Evolutionary conservation across 2,113 vertebrate species (phyloP), one percentile per base, ranked within the genome.

Genomic region (Phalacrocorax carbo): DNA sequence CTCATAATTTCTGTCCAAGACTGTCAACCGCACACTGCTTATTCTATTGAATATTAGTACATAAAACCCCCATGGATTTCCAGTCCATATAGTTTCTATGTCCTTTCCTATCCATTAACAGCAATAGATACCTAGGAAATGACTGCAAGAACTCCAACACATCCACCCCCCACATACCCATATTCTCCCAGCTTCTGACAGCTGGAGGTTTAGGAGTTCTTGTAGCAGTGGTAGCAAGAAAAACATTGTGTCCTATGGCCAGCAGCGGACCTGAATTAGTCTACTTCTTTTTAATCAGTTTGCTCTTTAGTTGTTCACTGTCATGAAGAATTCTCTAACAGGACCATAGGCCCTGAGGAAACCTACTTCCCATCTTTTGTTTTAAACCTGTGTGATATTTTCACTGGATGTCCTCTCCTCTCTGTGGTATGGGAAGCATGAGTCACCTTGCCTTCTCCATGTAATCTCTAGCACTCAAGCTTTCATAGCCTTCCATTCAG

Each of bases 1-100:
- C 46, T 86, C 69, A 65, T 92, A 78, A 90, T 82, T 97, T 89
- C 72, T 78, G 84, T 72, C 48, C 73, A 92, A 75, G 64, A 79
- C 88, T 91, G 57, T 84, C 90, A 91, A 9, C 36, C 65, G 69
- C 40, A 13, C 40, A 44, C 64, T 84, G 66, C 46, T 94, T 84
- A 90, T 93, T 90, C 80, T 90, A 60, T 88, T 93, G 64, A 86
- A 86, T 55, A 83, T 64, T 64, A 91, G 23, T 81, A 87, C 65
- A 48, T 87, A 90, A 95, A 90, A 55, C 0, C 8, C 21, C 21
- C 27, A 82, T 5, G 79, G 40, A 87, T 89, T 96, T 96, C 88
- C 84, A 89, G 83, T 64, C 70, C 81, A 79, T 94, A 61, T 87
- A 96, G 73, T 82, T 57, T 81, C 80, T 93, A 40, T 79, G 58